Conservation (phyloP, 2,888 invertebrate species). For the Dermolepida albohirtum region DNA sequence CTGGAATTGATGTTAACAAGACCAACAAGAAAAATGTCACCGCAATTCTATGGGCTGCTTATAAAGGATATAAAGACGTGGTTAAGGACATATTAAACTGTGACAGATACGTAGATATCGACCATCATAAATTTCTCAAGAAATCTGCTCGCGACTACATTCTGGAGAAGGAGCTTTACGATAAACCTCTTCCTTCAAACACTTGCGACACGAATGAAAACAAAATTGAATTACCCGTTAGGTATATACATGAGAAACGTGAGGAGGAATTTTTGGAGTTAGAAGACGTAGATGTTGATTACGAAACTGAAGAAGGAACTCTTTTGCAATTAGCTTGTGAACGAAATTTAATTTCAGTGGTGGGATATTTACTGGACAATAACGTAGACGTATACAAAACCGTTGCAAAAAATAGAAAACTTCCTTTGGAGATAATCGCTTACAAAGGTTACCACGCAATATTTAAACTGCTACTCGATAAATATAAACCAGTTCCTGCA, state of each 20-base stretch:
- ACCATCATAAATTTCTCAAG: conserved; percentile 67
- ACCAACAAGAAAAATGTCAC: conserved; percentile 61
- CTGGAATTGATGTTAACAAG: conserved; percentile 69
- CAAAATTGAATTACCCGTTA: conserved; percentile 42
- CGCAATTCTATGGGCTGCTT: conserved; percentile 71
- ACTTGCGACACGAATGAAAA: conserved; percentile 47
- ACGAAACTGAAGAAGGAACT: conserved; percentile 59
- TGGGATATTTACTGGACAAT: conserved; percentile 67
- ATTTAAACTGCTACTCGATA: conserved; percentile 66
- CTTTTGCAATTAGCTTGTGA: conserved; percentile 63
- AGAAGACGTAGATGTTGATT: conserved; percentile 53
- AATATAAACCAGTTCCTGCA: conserved; percentile 60
- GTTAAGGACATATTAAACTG: conserved; percentile 69
- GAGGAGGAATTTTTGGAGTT: conserved; percentile 55
- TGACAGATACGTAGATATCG: conserved; percentile 69
- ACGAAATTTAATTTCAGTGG: conserved; percentile 68
- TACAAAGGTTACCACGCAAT: conserved; percentile 71
- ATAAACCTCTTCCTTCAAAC: conserved; percentile 50
- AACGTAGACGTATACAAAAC: conserved; percentile 69
- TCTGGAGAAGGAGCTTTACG: conserved; percentile 59
- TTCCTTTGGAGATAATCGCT: conserved; percentile 74
- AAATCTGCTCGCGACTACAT: conserved; percentile 71
- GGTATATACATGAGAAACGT: conserved; percentile 47
- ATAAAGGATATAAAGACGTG: conserved; percentile 68
- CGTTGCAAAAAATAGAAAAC: conserved; percentile 66